Conservation (phyloP, 2,113 vertebrate species). For the Ivindomyrus marchei region DNA sequence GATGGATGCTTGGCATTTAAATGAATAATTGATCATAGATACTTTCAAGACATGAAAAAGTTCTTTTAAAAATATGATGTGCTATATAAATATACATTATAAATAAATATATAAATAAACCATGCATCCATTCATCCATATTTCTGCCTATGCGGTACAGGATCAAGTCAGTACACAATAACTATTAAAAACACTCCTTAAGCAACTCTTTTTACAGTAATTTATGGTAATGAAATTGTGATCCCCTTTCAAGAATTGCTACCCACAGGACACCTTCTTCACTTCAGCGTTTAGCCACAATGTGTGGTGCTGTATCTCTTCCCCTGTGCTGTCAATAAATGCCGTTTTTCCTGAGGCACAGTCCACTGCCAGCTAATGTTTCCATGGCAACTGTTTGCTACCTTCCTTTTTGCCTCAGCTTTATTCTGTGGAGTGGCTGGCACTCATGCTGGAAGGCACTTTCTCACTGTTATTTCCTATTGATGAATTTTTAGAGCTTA, state of each 20-base stretch:
- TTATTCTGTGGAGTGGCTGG: background rate
- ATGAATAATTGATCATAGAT: background rate
- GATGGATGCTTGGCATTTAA: background rate
- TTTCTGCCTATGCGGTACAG: background rate
- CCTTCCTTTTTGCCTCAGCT: background rate
- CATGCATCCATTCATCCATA: background rate
- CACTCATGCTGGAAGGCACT: background rate
- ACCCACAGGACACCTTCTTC: background rate
- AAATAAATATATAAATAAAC: background rate
- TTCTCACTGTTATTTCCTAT: background rate
- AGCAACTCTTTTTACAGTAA: background rate
- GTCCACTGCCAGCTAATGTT: conserved; percentile 5
- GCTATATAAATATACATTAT: background rate
- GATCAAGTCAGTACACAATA: background rate
- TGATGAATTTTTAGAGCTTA: background rate
- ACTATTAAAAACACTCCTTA: background rate
- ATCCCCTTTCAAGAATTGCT: background rate
- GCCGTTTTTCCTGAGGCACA: background rate
- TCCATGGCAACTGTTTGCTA: conserved; percentile 1
- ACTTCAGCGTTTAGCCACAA: background rate
- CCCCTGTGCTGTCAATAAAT: background rate
- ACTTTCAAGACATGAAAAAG: background rate
- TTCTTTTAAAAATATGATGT: background rate
- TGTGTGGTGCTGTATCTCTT: background rate
- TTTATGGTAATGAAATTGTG: background rate